Base-by-base conservation (phyloP, 2,888 invertebrate species). In the Gastrophysa polygoni region DNA sequence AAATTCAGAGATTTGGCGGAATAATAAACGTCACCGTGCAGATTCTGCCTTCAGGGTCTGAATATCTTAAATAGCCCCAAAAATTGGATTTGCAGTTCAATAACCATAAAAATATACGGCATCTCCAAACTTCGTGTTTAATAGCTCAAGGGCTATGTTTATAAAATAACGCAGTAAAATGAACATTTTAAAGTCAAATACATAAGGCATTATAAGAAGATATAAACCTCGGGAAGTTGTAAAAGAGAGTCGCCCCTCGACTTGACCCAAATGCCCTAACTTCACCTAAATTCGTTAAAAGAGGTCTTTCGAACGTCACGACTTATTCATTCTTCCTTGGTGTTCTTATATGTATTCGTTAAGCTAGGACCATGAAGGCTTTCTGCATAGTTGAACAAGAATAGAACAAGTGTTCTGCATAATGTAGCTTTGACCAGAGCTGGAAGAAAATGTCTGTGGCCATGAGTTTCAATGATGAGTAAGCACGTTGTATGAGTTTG, bases 31-130 rank as follows among this genome's bases (percentile, higher is more conserved):
- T 78, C 80, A 75, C 74, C 76, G 70, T 78, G 77, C 79, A 80
- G 80, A 80, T 80, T 80, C 74, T 75, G 66, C 73, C 69, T 71
- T 70, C 69, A 72, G 71, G 73, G 67, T 71, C 68, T 66, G 75
- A 78, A 78, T 78, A 75, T 78, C 79, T 80, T 80, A 80, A 81
- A 81, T 80, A 80, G 80, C 79, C 78, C 79, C 80, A 81, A 81
- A 80, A 81, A 81, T 81, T 80, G 81, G 81, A 81, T 81, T 80
- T 76, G 79, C 77, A 77, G 79, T 80, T 81, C 81, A 80, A 81
- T 81, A 81, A 80, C 81, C 80, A 81, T 81, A 81, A 81, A 81
- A 81, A 78, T 80, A 81, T 81, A 81, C 77, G 77, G 78, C 80
- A 68, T 79, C 79, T 79, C 73, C 77, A 77, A 81, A 80, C 78